Base-by-base conservation (phyloP, 2,113 vertebrate genomes). In the Semicossyphus pulcher region DNA sequence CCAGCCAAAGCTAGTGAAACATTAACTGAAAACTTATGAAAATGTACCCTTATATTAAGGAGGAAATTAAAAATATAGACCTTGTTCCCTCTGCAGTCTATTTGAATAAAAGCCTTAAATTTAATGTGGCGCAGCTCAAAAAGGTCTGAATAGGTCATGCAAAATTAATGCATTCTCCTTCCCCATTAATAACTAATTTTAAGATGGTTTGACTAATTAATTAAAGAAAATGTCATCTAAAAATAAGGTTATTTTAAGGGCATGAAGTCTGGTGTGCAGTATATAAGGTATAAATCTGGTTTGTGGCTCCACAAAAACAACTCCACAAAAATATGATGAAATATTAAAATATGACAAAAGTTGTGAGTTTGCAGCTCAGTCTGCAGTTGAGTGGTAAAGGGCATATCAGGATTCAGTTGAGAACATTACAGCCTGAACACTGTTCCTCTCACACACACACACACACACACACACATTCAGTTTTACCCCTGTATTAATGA, bases 311-410 rank as follows among this genome's bases (percentile, higher is more conserved):
- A 18, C 11, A 18, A 20, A 20, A 44, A 41, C 15, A 41, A 41
- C 39, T 41, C 1, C 7, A 20, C 52, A 36, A 18, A 47, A 78
- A 72, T 75, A 47, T 64, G 68, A 81, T 81, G 72, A 85, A 83
- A 81, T 83, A 70, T 78, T 63, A 56, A 83, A 74, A 76, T 69
- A 20, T 81, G 66, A 88, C 65, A 69, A 41, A 49, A 65, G 61
- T 78, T 78, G 5, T 44, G 52, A 53, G 75, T 77, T 74, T 56
- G 64, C 72, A 80, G 75, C 66, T 75, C 59, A 21, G 79, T 73
- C 79, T 78, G 83, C 76, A 84, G 83, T 80, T 58, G 54, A 66
- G 47, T 69, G 72, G 83, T 78, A 78, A 80, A 89, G 81, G 78
- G 72, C 81, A 82, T 78, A 83, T 88, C 85, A 84, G 80, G 58